Evolutionary conservation across 2,888 invertebrate species (phyloP).

Genomic region (Camponotus fellah): DNA sequence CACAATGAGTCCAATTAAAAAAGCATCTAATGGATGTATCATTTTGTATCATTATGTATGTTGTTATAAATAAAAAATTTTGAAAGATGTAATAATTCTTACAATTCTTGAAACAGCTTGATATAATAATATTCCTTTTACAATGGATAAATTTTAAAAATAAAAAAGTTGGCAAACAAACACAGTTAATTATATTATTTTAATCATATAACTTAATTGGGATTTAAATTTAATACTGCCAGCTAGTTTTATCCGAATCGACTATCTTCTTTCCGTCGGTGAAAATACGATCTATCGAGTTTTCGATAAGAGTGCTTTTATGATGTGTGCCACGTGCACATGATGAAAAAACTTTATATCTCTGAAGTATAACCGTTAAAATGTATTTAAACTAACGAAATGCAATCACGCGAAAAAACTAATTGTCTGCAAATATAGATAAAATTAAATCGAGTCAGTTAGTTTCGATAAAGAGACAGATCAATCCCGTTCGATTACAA

Average conservation of each 20-base stretch:
- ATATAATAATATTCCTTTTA: background rate
- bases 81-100: background rate
- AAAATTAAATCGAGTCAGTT: conserved; percentile 30
- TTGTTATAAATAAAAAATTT: background rate
- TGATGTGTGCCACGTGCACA: conserved; percentile 9
- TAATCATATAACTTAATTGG: background rate
- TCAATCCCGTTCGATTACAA: conserved; percentile 32
- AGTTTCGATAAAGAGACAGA: conserved; percentile 33
- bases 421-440: conserved; percentile 41
- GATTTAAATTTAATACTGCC: conserved; percentile 8
- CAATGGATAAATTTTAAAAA: background rate
- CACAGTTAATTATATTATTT: background rate
- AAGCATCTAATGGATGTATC: background rate
- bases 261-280: background rate
- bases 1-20: background rate
- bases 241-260: background rate
- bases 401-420: conserved; percentile 38
- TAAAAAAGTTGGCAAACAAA: background rate
- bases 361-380: conserved; percentile 42
- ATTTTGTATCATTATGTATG: conserved; percentile 1
- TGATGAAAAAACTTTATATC: conserved; percentile 9
- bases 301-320: conserved; percentile 24
- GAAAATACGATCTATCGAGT: conserved; percentile 28
- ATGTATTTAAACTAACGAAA: conserved; percentile 19
- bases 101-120: background rate